phyloP scores from a whole-genome alignment of 1,140 invertebrate species.

The Drosophila equinoxialis region DNA sequence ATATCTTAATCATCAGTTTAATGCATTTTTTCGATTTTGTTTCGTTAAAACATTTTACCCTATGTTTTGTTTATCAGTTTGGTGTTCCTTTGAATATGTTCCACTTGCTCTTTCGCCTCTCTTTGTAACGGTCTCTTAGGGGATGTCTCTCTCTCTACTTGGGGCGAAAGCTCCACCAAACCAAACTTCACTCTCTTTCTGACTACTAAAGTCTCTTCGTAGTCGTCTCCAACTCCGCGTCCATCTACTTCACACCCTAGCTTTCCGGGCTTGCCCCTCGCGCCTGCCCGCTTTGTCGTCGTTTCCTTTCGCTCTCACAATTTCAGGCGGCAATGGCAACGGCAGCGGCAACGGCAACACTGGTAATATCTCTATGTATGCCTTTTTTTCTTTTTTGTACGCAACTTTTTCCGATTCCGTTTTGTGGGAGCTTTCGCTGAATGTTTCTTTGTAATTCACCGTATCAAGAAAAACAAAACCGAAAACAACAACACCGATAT shows the following conservation, averaged over 20 bases:
- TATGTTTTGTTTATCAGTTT: slow-evolving; percentile 51
- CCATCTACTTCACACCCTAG: slow-evolving; percentile 33
- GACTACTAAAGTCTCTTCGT: background rate
- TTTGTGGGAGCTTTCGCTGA: slow-evolving; percentile 66
- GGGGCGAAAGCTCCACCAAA: slow-evolving; percentile 9
- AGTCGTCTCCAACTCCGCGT: slow-evolving; percentile 38
- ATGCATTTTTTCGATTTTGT: slow-evolving; percentile 13
- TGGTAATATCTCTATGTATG: slow-evolving; percentile 56
- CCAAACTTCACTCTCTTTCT: background rate
- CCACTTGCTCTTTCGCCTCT: slow-evolving; percentile 29
- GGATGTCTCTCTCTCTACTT: slow-evolving; percentile 15
- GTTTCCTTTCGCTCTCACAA: slow-evolving; percentile 17
- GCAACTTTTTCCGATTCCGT: slow-evolving; percentile 61
- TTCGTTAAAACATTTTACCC: slow-evolving; percentile 14
- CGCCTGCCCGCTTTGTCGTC: slow-evolving; percentile 20
- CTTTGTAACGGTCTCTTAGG: slow-evolving; percentile 26
- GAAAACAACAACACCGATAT: slow-evolving; percentile 40
- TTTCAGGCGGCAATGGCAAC: slow-evolving; percentile 72
- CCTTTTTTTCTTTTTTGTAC: slow-evolving; percentile 43
- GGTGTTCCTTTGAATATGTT: slow-evolving; percentile 10
- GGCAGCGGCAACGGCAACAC: slow-evolving; percentile 59
- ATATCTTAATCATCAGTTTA: slow-evolving; percentile 15
- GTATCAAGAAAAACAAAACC: slow-evolving; percentile 54
- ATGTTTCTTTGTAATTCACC: slow-evolving; percentile 44
- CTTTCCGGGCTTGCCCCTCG: slow-evolving; percentile 4